Evolutionary conservation across 2,113 vertebrate genomes (phyloP), one percentile per base, ranked within the genome.

Genomic region (Mustela lutreola): DNA sequence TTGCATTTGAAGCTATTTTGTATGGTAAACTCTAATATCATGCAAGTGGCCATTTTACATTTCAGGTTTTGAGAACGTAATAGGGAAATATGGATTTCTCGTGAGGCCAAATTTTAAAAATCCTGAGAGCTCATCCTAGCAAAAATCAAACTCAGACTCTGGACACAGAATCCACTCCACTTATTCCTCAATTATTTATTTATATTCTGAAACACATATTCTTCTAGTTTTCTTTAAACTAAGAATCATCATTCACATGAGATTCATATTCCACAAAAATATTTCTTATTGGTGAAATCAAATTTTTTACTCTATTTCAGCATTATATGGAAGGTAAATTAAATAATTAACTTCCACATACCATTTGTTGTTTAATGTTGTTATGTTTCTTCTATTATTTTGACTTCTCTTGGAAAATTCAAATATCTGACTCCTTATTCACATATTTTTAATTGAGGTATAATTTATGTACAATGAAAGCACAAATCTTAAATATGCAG

Each of bases 331-430:
- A 91, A 19, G 4, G 22, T 26, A 95, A 88, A 88, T 18, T 21
- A 45, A 65, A 71, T 48, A 67, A 39, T n/a, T 9, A 71, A 48
- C 42, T 24, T 88, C 4, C 2, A 21, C 4, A 65, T 33, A 85
- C 18, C 50, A 89, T 70, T 18, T 73, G 8, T 31, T 80, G 53
- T 76, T n/a, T 58, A 83, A 28, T 26, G 81, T 4, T 86, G 26
- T 80, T 90, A 11, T 31, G 7, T 39, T 76, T 81, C n/a, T 15
- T 92, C 12, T 33, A 36, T 45, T 62, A 94, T 92, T 93, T 79
- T 87, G 70, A 58, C 18, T 78, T 65, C 10, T 82, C 22, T 91
- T 95, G 15, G 42, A 93, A 95, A 94, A 81, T 75, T 62, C 60
- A 88, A 88, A 83, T 80, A 70, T 81, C 48, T 95, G 39, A 48